Percentiles rank a stretch among this genome's conserved stretches.
Conservation (phyloP, 2,888 invertebrate species). For the Crematogaster levior region DNA sequence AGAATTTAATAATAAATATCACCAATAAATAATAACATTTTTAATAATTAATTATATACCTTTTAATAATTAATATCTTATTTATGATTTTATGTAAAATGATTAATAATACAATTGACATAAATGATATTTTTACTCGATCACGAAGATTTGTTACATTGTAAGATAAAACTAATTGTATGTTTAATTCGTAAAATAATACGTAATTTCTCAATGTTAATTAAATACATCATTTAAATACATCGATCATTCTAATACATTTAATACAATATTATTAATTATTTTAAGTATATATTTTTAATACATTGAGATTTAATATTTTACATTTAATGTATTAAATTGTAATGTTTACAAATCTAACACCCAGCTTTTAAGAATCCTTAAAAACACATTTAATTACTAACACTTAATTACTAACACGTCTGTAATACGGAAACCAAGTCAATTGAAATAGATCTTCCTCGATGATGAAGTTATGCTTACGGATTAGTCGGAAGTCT, state of each 20-base stretch:
- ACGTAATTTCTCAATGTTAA: background rate
- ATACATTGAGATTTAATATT: background rate
- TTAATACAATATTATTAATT: no score
- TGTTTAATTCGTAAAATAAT: constrained; percentile 15
- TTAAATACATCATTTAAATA: no score
- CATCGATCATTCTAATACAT: no score
- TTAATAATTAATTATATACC: background rate
- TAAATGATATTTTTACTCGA: background rate
- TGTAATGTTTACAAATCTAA: background rate
- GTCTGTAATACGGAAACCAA: background rate
- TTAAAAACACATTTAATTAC: background rate
- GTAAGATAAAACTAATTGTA: background rate
- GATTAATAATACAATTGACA: background rate
- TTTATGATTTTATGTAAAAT: background rate
- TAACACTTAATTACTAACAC: background rate
- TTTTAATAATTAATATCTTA: background rate
- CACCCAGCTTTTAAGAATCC: background rate
- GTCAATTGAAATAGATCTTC: background rate
- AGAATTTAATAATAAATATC: constrained; percentile 20
- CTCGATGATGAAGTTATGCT: constrained; percentile 22
- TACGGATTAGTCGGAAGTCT: constrained; percentile 17
- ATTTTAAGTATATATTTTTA: background rate
- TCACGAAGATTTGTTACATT: background rate
- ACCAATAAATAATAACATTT: background rate
- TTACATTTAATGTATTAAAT: background rate